A percentile compares a stretch with the other conserved stretches of the same genome.
Conservation (phyloP, 2,797 vertebrate species). For the Amblyraja radiata region DNA sequence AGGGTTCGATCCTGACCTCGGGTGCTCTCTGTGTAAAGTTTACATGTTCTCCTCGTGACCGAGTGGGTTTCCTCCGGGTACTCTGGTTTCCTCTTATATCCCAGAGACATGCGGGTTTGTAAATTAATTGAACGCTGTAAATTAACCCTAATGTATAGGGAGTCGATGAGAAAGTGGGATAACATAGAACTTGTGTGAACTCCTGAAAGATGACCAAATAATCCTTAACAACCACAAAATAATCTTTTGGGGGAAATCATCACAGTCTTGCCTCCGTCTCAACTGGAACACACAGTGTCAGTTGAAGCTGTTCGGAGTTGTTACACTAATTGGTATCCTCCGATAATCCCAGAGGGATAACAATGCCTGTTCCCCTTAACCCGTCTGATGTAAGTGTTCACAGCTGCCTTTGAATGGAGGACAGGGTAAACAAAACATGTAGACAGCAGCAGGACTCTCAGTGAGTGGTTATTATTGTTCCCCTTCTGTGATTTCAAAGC, state of each 20-base stretch:
- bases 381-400: slow-evolving; percentile 4
- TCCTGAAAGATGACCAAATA: no score
- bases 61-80: no score
- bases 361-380: slow-evolving; percentile 7
- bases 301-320: background rate
- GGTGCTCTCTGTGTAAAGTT: no score
- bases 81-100: no score
- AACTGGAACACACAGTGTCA: background rate
- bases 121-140: no score
- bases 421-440: slow-evolving; percentile 24
- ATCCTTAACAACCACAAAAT: background rate
- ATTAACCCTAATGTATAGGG: no score
- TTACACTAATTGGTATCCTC: slow-evolving; percentile 11
- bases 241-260: background rate
- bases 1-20: no score
- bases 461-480: background rate
- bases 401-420: slow-evolving; percentile 19
- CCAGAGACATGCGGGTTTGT: no score
- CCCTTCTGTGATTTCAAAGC: slow-evolving; percentile 2
- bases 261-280: background rate
- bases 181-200: no score
- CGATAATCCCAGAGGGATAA: slow-evolving; percentile 13
- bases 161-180: no score
- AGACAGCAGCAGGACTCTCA: background rate
- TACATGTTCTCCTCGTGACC: no score